Evolutionary conservation across 2,797 vertebrate genomes (phyloP).

Genomic region (Onychomys leucogaster): DNA sequence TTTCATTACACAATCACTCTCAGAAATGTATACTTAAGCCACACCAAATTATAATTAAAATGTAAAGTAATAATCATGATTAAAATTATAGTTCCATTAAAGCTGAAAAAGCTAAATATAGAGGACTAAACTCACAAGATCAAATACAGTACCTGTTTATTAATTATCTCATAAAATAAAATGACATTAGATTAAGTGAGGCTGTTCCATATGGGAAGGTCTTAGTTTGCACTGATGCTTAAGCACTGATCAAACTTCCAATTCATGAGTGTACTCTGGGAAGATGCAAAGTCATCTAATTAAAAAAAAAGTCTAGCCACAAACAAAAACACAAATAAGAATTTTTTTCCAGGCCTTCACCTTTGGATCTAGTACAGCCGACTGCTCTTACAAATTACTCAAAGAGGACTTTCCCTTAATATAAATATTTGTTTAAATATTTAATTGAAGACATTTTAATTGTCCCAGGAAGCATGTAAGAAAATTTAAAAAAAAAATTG

Average conservation of each 20-base stretch:
- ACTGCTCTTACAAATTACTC: constrained; percentile 19
- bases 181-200: constrained; percentile 88
- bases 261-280: constrained; percentile 33
- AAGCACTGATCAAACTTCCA: constrained; percentile 69
- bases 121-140: constrained; percentile 86
- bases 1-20: constrained; percentile 89
- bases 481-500: constrained; percentile 28
- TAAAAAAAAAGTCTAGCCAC: background rate
- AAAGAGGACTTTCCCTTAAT: constrained; percentile 41
- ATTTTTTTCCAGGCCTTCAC: constrained; percentile 32
- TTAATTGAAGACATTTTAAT: constrained; percentile 58
- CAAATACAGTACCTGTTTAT: constrained; percentile 90
- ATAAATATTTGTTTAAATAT: constrained; percentile 49
- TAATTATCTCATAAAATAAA: constrained; percentile 88
- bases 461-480: constrained; percentile 6
- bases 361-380: background rate
- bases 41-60: constrained; percentile 90
- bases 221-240: constrained; percentile 70
- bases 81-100: constrained; percentile 90
- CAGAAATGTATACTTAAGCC: constrained; percentile 90
- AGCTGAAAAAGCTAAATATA: constrained; percentile 88
- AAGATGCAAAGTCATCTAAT: constrained; percentile 54
- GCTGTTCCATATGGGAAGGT: constrained; percentile 78
- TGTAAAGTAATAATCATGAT: constrained; percentile 90
- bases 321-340: background rate